Evolutionary conservation across 2,797 vertebrate genomes (phyloP).

Genomic region (Spatula versicolor): DNA sequence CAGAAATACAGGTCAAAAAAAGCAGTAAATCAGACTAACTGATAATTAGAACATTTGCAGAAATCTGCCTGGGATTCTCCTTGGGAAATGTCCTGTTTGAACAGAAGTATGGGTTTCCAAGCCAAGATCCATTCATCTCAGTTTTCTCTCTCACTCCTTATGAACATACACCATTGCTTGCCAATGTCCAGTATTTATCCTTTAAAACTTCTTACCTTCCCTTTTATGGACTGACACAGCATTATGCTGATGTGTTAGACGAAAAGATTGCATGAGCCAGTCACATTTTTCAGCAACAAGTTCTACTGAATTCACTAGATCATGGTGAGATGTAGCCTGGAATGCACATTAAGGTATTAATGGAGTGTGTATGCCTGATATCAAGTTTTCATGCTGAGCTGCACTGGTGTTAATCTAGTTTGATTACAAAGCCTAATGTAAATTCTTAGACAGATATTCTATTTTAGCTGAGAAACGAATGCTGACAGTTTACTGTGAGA

Average conservation of each 20-base stretch:
- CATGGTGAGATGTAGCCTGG: conserved; percentile 30
- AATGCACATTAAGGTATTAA: conserved; percentile 68
- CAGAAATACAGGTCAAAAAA: not conserved
- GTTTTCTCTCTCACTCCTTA: not conserved
- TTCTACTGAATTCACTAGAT: conserved; percentile 54
- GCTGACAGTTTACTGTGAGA: conserved; percentile 72
- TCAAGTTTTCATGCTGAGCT: conserved; percentile 65
- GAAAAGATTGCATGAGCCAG: not conserved
- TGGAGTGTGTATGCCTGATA: conserved; percentile 57
- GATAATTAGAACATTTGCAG: not conserved
- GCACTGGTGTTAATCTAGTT: conserved; percentile 65
- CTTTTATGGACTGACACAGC: not conserved
- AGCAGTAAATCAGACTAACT: not conserved
- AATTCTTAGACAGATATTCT: conserved; percentile 72
- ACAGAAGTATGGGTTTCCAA: not conserved
- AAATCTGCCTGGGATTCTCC: not conserved
- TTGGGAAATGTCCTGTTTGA: not conserved
- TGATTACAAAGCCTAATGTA: conserved; percentile 71
- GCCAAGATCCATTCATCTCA: not conserved
- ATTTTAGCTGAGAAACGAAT: conserved; percentile 74
- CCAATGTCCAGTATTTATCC: not conserved
- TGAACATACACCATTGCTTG: not conserved
- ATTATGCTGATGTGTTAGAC: not conserved
- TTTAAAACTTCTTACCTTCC: not conserved
- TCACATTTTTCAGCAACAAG: conserved; percentile 59